These are phyloP conservation scores for Suricata suricatta DNA, from an alignment of 2,113 vertebrate species.

Conservation along the genomic window DNA sequence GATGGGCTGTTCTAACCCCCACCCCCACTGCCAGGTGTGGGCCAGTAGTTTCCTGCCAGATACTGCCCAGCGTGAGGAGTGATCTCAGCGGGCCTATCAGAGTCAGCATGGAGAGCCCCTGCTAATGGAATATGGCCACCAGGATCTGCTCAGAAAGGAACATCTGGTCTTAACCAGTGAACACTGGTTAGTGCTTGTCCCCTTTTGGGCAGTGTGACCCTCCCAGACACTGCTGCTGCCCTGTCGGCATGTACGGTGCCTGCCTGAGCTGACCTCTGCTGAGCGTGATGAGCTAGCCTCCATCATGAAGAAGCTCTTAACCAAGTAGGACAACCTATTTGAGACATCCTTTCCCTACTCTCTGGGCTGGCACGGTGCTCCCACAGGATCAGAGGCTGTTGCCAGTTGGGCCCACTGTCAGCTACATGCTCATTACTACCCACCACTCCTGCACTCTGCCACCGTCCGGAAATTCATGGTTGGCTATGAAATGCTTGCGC, in stretches of 20 bases:
- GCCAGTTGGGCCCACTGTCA: conserved; percentile 94
- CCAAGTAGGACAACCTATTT: conserved; percentile 90
- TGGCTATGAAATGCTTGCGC: conserved; percentile 97
- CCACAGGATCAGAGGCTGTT: conserved; percentile 88
- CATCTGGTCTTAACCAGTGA: conserved; percentile 93
- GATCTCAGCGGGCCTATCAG: conserved; percentile 89
- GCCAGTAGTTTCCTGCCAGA: conserved; percentile 96
- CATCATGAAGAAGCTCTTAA: conserved; percentile 88
- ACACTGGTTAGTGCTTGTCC: conserved; percentile 95
- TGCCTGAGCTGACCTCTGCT: conserved; percentile 88
- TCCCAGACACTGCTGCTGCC: conserved; percentile 96
- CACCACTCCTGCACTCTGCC: conserved; percentile 94
- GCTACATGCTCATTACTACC: conserved; percentile 98
- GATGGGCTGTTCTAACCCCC: conserved; percentile 99
- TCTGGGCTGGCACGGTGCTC: conserved; percentile 93
- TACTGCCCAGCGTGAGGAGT: conserved; percentile 89
- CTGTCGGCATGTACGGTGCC: conserved; percentile 89
- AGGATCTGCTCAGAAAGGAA: conserved; percentile 92
- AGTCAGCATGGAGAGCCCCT: conserved; percentile 86
- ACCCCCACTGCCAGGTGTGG: conserved; percentile 99
- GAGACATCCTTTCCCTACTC: conserved; percentile 90
- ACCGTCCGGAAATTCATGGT: conserved; percentile 98
- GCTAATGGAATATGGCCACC: conserved; percentile 91
- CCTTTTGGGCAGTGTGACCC: conserved; percentile 98
- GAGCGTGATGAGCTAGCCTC: conserved; percentile 90